Percentiles rank a stretch among this genome's conserved stretches.
These are phyloP conservation scores for Corapipo altera DNA, from an alignment of 2,113 vertebrate genomes.

Conservation along the genomic window DNA sequence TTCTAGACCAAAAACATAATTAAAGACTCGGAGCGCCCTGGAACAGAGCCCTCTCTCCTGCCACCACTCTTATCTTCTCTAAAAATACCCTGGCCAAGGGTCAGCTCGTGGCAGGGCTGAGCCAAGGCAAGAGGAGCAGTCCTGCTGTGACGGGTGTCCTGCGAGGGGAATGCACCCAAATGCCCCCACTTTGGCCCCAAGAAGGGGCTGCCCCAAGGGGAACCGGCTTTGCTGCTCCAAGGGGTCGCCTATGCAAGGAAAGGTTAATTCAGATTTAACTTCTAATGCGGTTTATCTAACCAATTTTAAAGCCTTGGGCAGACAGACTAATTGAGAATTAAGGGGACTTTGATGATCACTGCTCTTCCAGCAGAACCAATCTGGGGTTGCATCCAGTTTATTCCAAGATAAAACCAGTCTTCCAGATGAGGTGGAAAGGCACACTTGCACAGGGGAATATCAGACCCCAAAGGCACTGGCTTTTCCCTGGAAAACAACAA, in stretches of 20 bases:
- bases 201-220: neutral
- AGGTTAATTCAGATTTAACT: conserved; percentile 31
- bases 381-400: neutral
- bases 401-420: neutral
- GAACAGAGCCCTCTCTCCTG: neutral
- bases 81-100: conserved; percentile 16
- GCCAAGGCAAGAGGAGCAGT: neutral
- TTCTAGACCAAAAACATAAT: conserved; percentile 24
- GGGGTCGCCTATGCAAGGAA: neutral
- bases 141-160: neutral
- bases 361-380: neutral
- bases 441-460: neutral
- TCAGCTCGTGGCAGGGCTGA: neutral
- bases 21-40: neutral
- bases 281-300: neutral
- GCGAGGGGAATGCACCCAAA: accelerated
- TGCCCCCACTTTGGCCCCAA: neutral
- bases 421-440: neutral
- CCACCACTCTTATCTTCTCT: neutral
- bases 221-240: neutral
- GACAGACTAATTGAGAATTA: conserved; percentile 31
- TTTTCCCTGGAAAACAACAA: neutral
- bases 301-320: conserved; percentile 2
- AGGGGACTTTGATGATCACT: neutral
- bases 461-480: neutral